These are phyloP conservation scores for Otus sunia DNA, from an alignment of 2,113 vertebrate genomes.

Conservation along the genomic window DNA sequence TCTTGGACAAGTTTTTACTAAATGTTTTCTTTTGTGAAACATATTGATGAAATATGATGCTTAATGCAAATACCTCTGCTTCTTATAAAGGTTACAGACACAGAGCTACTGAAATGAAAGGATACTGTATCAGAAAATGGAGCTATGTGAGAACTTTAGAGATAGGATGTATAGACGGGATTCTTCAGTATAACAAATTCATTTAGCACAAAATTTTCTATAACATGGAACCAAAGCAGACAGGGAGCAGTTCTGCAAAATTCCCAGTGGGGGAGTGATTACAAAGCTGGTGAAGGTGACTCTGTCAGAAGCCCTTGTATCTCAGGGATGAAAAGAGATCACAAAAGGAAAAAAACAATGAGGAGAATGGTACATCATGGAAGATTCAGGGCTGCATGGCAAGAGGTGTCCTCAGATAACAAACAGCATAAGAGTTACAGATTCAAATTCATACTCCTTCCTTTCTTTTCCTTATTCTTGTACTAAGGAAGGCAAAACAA, in stretches of 20 bases:
- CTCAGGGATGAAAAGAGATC: neutral
- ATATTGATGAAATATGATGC: neutral
- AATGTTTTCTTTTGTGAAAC: neutral
- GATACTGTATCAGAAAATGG: neutral
- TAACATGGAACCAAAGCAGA: neutral
- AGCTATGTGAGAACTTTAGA: neutral
- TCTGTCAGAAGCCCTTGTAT: neutral
- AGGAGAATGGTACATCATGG: neutral
- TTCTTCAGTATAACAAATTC: neutral
- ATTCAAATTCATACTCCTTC: neutral
- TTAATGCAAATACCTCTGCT: neutral
- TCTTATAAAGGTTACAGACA: neutral
- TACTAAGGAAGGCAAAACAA: neutral
- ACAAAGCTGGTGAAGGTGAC: neutral
- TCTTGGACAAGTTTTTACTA: neutral
- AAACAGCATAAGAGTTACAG: neutral
- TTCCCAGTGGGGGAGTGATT: neutral
- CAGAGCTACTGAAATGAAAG: neutral
- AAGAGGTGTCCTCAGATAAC: neutral
- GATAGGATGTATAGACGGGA: neutral
- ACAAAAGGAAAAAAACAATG: neutral
- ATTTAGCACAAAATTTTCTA: neutral
- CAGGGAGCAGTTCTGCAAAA: neutral
- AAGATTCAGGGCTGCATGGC: neutral
- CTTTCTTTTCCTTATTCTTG: neutral